These are phyloP conservation scores for Bradysia coprophila DNA, from an alignment of 1,140 invertebrate species.

Conservation along the genomic window DNA sequence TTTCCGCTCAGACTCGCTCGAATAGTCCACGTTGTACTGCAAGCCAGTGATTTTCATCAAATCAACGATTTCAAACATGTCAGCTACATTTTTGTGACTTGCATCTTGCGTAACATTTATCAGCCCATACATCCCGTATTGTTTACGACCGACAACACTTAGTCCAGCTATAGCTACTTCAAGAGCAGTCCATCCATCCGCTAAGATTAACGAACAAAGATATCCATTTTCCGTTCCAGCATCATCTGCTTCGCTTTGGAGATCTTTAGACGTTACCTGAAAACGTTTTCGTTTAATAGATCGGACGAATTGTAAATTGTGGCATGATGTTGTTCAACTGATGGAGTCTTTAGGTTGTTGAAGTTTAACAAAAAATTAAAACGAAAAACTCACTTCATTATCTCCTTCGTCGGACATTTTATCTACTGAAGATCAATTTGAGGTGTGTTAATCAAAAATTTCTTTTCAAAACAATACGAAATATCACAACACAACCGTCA, in stretches of 20 bases:
- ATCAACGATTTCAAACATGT: conserved; percentile 97
- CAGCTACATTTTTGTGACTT: conserved; percentile 90
- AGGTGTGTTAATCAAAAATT: no score
- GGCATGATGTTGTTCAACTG: no score
- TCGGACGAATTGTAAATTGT: no score
- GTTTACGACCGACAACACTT: conserved; percentile 86
- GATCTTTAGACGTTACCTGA: no score
- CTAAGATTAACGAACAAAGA: conserved; percentile 90
- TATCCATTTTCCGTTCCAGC: conserved; percentile 81
- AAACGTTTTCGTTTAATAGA: no score
- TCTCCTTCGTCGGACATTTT: no score
- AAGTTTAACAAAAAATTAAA: no score
- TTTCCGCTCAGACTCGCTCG: conserved; percentile 72
- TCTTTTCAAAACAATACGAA: no score
- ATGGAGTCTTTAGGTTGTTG: no score
- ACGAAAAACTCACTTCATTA: no score
- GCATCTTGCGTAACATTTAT: conserved; percentile 99
- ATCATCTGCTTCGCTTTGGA: conserved; percentile 98
- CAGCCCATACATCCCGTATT: conserved; percentile 97
- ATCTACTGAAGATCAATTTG: no score
- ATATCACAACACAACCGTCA: no score
- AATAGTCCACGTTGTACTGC: conserved; percentile 95
- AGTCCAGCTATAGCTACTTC: conserved; percentile 92
- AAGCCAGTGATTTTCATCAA: conserved; percentile 91
- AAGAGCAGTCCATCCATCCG: conserved; percentile 99